Evolutionary conservation across 2,888 invertebrate species (phyloP), one percentile per base, ranked within the genome.

Genomic region (Napeogenes inachia): DNA sequence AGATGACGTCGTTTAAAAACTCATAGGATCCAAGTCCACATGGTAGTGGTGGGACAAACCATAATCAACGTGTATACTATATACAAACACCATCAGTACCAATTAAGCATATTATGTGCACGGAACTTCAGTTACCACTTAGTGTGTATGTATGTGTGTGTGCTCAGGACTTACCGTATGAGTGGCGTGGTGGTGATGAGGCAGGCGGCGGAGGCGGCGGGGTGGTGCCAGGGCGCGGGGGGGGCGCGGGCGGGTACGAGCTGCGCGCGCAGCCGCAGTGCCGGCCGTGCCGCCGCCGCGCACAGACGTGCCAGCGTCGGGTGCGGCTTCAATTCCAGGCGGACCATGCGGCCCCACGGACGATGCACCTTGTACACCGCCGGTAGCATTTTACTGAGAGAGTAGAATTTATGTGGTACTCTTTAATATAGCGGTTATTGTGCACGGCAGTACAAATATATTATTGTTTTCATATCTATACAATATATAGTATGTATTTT

Each of bases 261-360:
- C 64, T 92, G 91, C 2, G 95, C 91, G 56, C 95, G 93, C 89
- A 98, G 95, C 57, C 92, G 92, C 69, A 98, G 85, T 0, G 90
- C 92, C 71, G 94, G 93, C 45, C 92, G 92, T 21, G 93, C 92
- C 0, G 95, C 94, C 12, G 93, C 93, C 50, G 92, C 91, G 81
- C 94, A 94, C 62, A 97, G 81, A 66, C 91, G 93, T 30, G 93
- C 87, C 59, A 98, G 80, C 54, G 92, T 84, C 0, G 97, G 97
- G 91, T 98, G 97, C 38, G 97, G 96, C 90, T 98, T 96, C 54
- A 95, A 92, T 83, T 95, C 95, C 77, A 95, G 93, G 66, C 93
- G 93, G 4, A 94, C 87, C 53, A 91, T 64, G 2, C 92, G 90
- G 0, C 92, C 93, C 77, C 94, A 94, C 59, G 92, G 92, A 0